Evolutionary conservation across 2,113 vertebrate genomes (phyloP).

Genomic region (Philantomba maxwellii): DNA sequence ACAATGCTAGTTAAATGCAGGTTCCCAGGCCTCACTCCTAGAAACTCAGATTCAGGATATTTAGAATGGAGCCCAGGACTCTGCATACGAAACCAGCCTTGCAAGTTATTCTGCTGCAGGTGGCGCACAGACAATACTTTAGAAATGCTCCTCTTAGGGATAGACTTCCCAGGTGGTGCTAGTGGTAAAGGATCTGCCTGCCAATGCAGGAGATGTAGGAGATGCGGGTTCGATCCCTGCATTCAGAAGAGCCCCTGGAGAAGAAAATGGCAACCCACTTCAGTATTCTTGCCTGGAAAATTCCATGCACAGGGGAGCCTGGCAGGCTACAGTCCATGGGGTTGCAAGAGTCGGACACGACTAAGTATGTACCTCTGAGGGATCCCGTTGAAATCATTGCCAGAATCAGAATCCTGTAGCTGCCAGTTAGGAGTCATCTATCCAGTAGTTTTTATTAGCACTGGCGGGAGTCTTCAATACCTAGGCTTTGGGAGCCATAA

Average conservation of each 20-base stretch:
- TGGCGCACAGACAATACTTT: rapidly evolving
- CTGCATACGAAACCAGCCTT: background rate
- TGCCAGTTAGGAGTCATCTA: background rate
- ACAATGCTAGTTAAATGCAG: background rate
- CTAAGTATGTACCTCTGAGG: background rate
- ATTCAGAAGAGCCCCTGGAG: background rate
- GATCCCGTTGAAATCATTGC: background rate
- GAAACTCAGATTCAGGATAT: background rate
- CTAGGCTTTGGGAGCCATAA: background rate
- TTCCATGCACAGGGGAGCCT: background rate
- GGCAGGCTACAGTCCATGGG: background rate
- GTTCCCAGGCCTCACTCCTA: rapidly evolving
- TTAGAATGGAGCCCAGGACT: background rate
- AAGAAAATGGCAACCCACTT: background rate
- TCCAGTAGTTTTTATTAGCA: background rate
- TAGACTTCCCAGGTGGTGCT: background rate
- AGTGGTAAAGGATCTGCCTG: background rate
- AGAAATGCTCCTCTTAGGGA: background rate
- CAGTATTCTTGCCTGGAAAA: background rate
- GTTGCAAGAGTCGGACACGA: background rate
- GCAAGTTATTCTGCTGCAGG: background rate
- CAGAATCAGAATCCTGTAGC: background rate
- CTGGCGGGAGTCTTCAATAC: background rate
- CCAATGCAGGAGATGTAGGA: background rate
- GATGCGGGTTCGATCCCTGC: background rate